These are phyloP conservation scores for Epinephelus cyanopodus DNA, from an alignment of 2,113 vertebrate genomes.

Conservation along the genomic window DNA sequence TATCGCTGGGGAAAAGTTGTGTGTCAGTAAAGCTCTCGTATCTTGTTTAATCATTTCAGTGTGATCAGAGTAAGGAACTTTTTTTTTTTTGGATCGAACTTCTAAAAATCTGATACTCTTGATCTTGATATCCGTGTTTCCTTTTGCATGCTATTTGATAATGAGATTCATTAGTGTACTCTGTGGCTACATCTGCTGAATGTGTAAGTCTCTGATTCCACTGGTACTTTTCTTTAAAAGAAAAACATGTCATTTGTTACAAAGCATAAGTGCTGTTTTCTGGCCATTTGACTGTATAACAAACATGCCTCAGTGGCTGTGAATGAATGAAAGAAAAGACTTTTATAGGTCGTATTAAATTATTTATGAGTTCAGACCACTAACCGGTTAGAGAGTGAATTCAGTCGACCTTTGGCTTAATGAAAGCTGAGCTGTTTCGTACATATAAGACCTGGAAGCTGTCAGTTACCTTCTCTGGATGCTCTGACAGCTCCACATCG, in stretches of 20 bases:
- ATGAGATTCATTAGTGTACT: background rate
- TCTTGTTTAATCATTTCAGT: conserved; percentile 27
- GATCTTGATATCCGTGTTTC: background rate
- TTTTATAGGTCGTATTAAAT: conserved; percentile 8
- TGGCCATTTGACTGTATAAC: background rate
- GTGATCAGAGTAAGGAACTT: background rate
- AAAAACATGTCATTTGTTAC: too few relatives aligned
- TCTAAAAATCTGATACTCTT: background rate
- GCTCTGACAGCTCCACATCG: conserved; percentile 13
- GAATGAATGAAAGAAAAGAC: conserved; percentile 6
- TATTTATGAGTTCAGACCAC: conserved; percentile 31
- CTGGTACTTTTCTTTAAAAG: background rate
- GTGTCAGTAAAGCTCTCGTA: conserved; percentile 12
- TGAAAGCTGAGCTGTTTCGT: conserved; percentile 4
- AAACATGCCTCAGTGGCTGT: background rate
- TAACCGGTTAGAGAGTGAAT: conserved; percentile 4
- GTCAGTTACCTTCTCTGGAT: conserved; percentile 18
- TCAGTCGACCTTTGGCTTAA: conserved; percentile 25
- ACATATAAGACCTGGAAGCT: conserved; percentile 25
- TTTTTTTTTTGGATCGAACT: background rate
- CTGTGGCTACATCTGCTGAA: background rate
- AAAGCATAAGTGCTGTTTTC: too few relatives aligned
- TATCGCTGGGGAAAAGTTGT: conserved; percentile 4
- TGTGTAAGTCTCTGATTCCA: background rate
- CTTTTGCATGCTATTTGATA: background rate